phyloP scores from a whole-genome alignment of 37 sponge, comb jelly and placozoan species.

The Axinella damicornis region DNA sequence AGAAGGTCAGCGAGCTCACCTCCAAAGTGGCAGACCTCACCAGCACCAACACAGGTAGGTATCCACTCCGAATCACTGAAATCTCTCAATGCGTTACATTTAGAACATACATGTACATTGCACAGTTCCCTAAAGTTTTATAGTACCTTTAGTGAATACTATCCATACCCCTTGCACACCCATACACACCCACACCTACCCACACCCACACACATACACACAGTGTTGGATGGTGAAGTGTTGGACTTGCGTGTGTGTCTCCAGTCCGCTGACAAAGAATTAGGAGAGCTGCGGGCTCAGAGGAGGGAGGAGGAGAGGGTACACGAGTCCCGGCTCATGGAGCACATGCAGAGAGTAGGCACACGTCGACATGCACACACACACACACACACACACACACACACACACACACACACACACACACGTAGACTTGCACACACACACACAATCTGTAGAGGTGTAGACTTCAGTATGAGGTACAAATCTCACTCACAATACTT shows the following conservation, averaged over 20 bases:
- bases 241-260: constrained; percentile 66
- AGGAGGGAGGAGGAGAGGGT: constrained; percentile 18
- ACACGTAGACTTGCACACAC: too few species aligned
- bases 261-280: constrained; percentile 66
- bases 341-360: constrained; percentile 47
- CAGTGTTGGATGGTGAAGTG: constrained; percentile 67
- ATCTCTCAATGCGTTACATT: too few species aligned
- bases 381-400: too few species aligned
- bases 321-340: constrained; percentile 21
- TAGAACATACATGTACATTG: too few species aligned
- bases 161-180: too few species aligned
- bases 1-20: constrained; percentile 40
- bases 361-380: not conserved
- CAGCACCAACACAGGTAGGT: constrained; percentile 66
- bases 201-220: not conserved
- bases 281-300: constrained; percentile 55
- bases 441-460: too few species aligned
- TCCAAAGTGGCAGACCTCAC: constrained; percentile 61
- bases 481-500: too few species aligned
- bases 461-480: too few species aligned
- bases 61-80: too few species aligned
- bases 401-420: too few species aligned
- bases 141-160: too few species aligned
- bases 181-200: not conserved
- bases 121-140: not conserved